Percentiles rank a stretch among this genome's conserved stretches.
Conservation (phyloP, 1,140 invertebrate species). For the Musca vetustissima region DNA sequence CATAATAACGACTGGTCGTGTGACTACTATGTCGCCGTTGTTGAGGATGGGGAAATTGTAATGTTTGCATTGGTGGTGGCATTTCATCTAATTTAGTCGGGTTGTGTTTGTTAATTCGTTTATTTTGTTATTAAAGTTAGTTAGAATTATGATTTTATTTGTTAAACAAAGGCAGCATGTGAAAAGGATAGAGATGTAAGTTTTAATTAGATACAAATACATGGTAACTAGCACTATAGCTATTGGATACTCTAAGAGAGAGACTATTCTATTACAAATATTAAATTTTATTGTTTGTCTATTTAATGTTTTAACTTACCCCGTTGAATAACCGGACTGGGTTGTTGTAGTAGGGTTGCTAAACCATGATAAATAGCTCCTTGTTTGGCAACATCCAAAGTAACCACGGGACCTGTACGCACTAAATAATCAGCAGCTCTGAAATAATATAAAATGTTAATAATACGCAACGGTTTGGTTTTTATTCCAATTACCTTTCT, state of each 20-base stretch:
- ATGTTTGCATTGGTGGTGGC: neutral
- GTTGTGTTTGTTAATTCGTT: conserved; percentile 16
- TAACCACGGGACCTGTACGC: conserved; percentile 88
- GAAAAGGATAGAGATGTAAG: neutral
- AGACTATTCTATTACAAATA: neutral
- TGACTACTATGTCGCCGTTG: conserved; percentile 46
- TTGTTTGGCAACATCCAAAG: conserved; percentile 94
- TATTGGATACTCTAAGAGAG: neutral
- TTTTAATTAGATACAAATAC: too few species aligned
- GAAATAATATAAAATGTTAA: conserved; percentile 6
- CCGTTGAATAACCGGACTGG: conserved; percentile 80
- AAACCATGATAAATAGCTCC: conserved; percentile 95
- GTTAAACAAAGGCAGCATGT: conserved; percentile 32
- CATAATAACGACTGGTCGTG: conserved; percentile 36
- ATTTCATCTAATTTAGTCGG: neutral
- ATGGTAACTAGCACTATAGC: too few species aligned
- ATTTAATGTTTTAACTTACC: conserved; percentile 60
- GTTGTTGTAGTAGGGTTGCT: conserved; percentile 89
- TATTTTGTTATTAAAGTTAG: conserved; percentile 18
- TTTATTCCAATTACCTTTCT: conserved; percentile 68
- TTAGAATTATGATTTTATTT: conserved; percentile 1
- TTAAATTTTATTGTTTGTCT: neutral
- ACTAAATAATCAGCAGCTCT: conserved; percentile 95
- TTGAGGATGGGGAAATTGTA: conserved; percentile 32
- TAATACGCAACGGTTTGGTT: neutral